phyloP scores from a whole-genome alignment of 2,888 invertebrate genomes.

The Schizaphis graminum region DNA sequence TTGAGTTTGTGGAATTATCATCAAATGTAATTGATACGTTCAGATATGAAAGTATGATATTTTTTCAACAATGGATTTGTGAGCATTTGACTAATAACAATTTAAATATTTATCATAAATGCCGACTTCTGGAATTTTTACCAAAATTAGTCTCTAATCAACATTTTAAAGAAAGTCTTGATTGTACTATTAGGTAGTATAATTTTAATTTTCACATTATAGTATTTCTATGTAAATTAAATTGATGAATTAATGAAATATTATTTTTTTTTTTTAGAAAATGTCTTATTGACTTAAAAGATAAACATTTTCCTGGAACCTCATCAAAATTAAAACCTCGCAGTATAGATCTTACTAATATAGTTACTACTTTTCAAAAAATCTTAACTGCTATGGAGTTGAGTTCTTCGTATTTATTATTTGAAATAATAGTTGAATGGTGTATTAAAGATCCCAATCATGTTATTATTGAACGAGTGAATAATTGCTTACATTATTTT shows the following conservation, averaged over 20 bases:
- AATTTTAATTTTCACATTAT: background rate
- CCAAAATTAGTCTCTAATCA: conserved; percentile 25
- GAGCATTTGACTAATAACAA: conserved; percentile 26
- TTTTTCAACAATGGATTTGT: conserved; percentile 43
- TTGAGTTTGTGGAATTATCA: conserved; percentile 33
- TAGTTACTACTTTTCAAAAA: conserved; percentile 32
- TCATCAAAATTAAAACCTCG: background rate
- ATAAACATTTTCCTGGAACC: conserved; percentile 31
- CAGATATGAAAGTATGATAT: conserved; percentile 25
- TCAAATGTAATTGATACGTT: conserved; percentile 10
- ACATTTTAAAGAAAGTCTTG: background rate
- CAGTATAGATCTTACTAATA: conserved; percentile 21
- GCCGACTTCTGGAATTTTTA: conserved; percentile 36
- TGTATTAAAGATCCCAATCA: conserved; percentile 40
- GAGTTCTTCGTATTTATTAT: conserved; percentile 47
- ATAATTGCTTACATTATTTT: conserved; percentile 22
- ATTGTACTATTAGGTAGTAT: conserved; percentile 34
- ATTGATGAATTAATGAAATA: background rate
- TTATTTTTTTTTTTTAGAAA: conserved; percentile 42
- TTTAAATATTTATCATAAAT: conserved; percentile 45
- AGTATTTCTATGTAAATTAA: background rate
- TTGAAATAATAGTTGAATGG: conserved; percentile 53
- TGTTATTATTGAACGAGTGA: background rate
- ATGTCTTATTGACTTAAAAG: conserved; percentile 17
- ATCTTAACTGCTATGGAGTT: conserved; percentile 38